Evolutionary conservation across 2,888 invertebrate genomes (phyloP).

Genomic region (Caenorhabditis uteleia): DNA sequence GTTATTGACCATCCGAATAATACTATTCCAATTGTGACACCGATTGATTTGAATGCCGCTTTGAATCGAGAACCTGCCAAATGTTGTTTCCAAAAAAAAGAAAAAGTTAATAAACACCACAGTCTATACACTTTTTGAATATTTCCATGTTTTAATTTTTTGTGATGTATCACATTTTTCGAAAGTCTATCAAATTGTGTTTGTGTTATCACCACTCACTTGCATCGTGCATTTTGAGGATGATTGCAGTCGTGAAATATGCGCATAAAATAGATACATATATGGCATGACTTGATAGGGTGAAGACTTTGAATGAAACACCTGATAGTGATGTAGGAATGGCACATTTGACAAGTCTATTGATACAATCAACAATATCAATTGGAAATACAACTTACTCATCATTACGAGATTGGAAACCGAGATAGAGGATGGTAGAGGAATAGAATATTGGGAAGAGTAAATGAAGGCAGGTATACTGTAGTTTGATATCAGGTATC

Average conservation of each 20-base stretch:
- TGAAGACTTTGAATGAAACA: slow-evolving; percentile 37
- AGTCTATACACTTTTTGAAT: no score
- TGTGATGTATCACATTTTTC: no score
- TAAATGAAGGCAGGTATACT: slow-evolving; percentile 16
- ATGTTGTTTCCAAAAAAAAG: not conserved
- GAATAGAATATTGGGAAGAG: slow-evolving; percentile 20
- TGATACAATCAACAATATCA: slow-evolving; percentile 15
- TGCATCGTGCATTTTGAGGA: slow-evolving; percentile 26
- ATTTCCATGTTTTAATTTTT: no score
- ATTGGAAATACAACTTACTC: slow-evolving; percentile 16
- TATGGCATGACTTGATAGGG: slow-evolving; percentile 33
- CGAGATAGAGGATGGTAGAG: slow-evolving; percentile 21
- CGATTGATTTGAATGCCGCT: slow-evolving; percentile 38
- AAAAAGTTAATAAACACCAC: not conserved
- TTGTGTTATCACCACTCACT: no score
- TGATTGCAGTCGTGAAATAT: slow-evolving; percentile 25
- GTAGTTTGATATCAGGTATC: not conserved
- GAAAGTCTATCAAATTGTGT: no score
- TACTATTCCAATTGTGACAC: slow-evolving; percentile 37
- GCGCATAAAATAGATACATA: slow-evolving; percentile 33
- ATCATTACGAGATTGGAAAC: slow-evolving; percentile 21
- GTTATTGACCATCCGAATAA: slow-evolving; percentile 41
- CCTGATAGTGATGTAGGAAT: slow-evolving; percentile 37
- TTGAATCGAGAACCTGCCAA: slow-evolving; percentile 41
- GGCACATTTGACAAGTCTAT: slow-evolving; percentile 32